Base-by-base conservation (phyloP, 2,113 vertebrate species). In the Turdus rufiventris region DNA sequence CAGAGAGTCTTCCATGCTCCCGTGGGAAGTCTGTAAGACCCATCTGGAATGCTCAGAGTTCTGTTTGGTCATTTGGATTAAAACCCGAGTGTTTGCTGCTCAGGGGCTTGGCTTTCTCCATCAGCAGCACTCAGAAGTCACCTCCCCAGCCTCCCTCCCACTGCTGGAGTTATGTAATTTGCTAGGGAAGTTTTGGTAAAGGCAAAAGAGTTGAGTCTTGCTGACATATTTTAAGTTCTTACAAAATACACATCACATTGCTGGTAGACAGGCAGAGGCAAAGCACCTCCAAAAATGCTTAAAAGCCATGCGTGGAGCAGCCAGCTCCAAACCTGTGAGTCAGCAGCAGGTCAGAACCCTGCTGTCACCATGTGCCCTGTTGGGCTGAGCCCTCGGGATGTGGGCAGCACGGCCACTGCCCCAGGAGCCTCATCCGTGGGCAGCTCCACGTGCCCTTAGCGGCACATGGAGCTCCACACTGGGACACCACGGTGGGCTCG, bases 401-500 rank as follows among this genome's bases (percentile, higher is more conserved):
- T 5, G n/a, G 12, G 3, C 3, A 2, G 38, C 38, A 12, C 1
- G 0, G 60, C n/a, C 2, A 1, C n/a, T 58, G 67, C 18, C 33
- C 50, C 33, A 12, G 12, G 1, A 20, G 3, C 8, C 51, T n/a
- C 66, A 16, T 38, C 62, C 51, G 2, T 1, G 36, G 66, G 58
- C 73, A 76, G 20, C 16, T 48, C 57, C 6, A 0, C 0, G 2
- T 20, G 18, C 19, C 45, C 50, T 50, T 11, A 21, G 40, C 56
- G 23, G 33, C 5, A 1, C 47, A 13, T 24, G 21, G 40, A 56
- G 45, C 36, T 53, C 40, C 70, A 62, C 34, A 8, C 13, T 26
- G 21, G 60, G 33, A 15, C 43, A 40, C 5, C 3, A 2, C 0
- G 0, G 31, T 9, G 15, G 10, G 24, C 5, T 21, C 1, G 0